These are phyloP conservation scores for Hypomesus transpacificus DNA, from an alignment of 2,113 vertebrate species.

Conservation along the genomic window DNA sequence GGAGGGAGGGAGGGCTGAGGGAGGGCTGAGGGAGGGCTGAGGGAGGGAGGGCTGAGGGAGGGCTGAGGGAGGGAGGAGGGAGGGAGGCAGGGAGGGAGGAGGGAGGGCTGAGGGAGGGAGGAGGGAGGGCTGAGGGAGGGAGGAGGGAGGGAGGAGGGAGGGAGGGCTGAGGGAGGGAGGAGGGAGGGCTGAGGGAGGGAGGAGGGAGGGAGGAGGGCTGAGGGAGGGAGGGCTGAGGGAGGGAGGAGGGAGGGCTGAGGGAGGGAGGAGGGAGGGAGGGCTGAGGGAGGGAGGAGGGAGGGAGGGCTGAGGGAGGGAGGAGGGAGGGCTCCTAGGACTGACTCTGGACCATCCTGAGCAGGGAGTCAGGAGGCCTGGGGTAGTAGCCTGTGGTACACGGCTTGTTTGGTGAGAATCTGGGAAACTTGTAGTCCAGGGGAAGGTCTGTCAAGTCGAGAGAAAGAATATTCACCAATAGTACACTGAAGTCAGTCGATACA, in stretches of 20 bases:
- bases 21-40: too few species aligned
- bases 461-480: conserved; percentile 2
- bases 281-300: too few species aligned
- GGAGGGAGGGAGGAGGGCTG: conserved; percentile 42
- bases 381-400: conserved; percentile 86
- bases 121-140: too few species aligned
- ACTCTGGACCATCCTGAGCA: conserved; percentile 73
- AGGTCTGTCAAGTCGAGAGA: conserved; percentile 75
- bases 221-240: too few species aligned
- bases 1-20: conserved; percentile 34
- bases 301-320: conserved; percentile 48
- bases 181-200: conserved; percentile 51
- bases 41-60: too few species aligned
- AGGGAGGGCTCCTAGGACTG: conserved; percentile 45
- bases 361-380: conserved; percentile 81
- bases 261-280: conserved; percentile 50
- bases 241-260: conserved; percentile 50
- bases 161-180: conserved; percentile 54
- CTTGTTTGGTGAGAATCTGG: conserved; percentile 82
- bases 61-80: conserved; percentile 50
- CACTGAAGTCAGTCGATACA: neutral
- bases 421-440: conserved; percentile 91
- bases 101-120: conserved; percentile 50
- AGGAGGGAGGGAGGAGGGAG: conserved; percentile 50
- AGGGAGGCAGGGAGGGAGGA: conserved; percentile 52